A percentile compares a stretch with the other conserved stretches of the same genome.
Conservation (phyloP, 1,140 invertebrate species). For the Psix sp. region DNA sequence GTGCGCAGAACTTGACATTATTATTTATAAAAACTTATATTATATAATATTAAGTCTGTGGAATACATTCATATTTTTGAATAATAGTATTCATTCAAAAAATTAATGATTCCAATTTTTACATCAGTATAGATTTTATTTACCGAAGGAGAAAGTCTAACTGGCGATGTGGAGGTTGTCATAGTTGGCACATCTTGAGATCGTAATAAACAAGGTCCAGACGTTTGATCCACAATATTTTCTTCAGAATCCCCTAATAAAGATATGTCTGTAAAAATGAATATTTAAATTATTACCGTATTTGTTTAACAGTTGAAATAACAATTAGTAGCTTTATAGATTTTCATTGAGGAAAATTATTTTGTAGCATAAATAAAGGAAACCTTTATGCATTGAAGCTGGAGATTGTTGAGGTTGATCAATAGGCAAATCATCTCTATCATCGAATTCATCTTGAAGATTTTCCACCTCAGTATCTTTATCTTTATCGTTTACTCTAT, state of each 20-base stretch:
- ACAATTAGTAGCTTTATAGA: not conserved
- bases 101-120: not conserved
- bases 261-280: slow-evolving; percentile 68
- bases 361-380: slow-evolving; percentile 20
- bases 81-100: too few species aligned
- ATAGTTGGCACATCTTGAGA: slow-evolving; percentile 75
- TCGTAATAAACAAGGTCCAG: slow-evolving; percentile 68
- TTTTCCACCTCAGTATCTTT: slow-evolving; percentile 52
- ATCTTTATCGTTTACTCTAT: slow-evolving; percentile 67
- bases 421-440: slow-evolving; percentile 80
- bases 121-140: slow-evolving; percentile 57
- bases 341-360: not conserved
- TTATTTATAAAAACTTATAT: too few species aligned
- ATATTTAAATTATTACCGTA: not conserved
- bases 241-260: slow-evolving; percentile 71
- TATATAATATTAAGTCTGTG: too few species aligned
- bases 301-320: slow-evolving; percentile 4
- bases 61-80: too few species aligned
- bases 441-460: slow-evolving; percentile 77
- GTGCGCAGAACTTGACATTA: too few species aligned
- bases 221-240: slow-evolving; percentile 68
- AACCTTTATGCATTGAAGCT: slow-evolving; percentile 73
- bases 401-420: slow-evolving; percentile 76
- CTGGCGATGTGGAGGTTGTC: slow-evolving; percentile 77
- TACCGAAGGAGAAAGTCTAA: slow-evolving; percentile 82